Conservation (phyloP, 2,888 invertebrate species). For the Andrena haemorrhoa region DNA sequence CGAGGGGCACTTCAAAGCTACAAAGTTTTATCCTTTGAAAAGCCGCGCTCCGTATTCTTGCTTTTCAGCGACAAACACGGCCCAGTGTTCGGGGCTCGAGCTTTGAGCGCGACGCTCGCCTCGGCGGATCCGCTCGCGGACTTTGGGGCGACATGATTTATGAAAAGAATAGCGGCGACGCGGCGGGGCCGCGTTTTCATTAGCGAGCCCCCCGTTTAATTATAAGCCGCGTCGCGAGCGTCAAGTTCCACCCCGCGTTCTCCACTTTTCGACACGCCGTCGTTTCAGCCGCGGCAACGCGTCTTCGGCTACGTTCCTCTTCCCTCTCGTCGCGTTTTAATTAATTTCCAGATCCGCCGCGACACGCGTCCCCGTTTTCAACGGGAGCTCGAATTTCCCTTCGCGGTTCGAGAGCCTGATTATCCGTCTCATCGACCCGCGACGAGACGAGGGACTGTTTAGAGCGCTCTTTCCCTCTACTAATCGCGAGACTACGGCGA, state of each 20-base stretch:
- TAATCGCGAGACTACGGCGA: neutral
- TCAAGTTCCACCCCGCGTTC: conserved; percentile 58
- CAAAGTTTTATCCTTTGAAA: neutral
- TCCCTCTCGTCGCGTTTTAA: conserved; percentile 47
- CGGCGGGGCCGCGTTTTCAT: conserved; percentile 62
- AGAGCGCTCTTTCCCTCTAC: neutral
- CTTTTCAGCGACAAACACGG: conserved; percentile 7
- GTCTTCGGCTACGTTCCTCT: conserved; percentile 42
- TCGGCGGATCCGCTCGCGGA: conserved; percentile 37
- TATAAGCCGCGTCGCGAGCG: conserved; percentile 67
- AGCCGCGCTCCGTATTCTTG: neutral
- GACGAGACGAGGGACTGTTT: neutral
- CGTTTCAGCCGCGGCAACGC: conserved; percentile 28
- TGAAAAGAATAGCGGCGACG: conserved; percentile 61
- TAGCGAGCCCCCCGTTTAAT: conserved; percentile 68
- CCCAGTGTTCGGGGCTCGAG: neutral
- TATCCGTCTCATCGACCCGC: neutral
- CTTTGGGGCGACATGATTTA: conserved; percentile 69
- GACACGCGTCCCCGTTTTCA: neutral
- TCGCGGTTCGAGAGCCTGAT: conserved; percentile 7
- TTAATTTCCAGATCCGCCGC: conserved; percentile 52
- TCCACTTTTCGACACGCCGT: conserved; percentile 58
- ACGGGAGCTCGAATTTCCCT: neutral
- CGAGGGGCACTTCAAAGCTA: neutral
- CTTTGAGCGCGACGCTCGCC: neutral